Conservation (phyloP, 2,113 vertebrate species). For the Colius striatus region DNA sequence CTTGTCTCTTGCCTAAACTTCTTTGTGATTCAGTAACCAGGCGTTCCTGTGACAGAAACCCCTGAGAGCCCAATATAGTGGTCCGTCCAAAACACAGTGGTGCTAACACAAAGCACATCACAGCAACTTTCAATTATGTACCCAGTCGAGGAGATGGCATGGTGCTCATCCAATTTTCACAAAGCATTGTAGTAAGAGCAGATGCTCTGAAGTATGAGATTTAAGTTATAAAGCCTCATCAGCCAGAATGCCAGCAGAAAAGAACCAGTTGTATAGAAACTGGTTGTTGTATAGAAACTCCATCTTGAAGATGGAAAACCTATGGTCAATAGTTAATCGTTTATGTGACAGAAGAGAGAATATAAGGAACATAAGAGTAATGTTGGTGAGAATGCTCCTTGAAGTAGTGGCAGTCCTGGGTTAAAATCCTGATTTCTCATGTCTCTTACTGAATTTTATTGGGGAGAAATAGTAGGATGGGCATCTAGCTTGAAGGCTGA, state of each 20-base stretch:
- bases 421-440: not conserved
- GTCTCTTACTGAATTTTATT: not conserved
- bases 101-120: not conserved
- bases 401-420: not conserved
- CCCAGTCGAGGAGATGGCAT: not conserved
- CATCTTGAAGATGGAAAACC: not conserved
- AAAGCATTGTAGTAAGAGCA: not conserved
- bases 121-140: not conserved
- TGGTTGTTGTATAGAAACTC: not conserved
- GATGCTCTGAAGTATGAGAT: not conserved
- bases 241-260: not conserved
- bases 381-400: not conserved
- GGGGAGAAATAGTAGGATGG: not conserved
- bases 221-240: not conserved
- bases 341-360: not conserved
- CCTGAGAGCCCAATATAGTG: not conserved
- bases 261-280: not conserved
- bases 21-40: constrained; percentile 7
- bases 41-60: not conserved
- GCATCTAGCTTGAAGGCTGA: not conserved
- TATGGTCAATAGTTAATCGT: not conserved
- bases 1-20: not conserved
- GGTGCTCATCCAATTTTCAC: not conserved
- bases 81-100: not conserved
- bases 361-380: not conserved